Evolutionary conservation across 2,113 vertebrate genomes (phyloP).

Genomic region (Phrynosoma blainvillii): DNA sequence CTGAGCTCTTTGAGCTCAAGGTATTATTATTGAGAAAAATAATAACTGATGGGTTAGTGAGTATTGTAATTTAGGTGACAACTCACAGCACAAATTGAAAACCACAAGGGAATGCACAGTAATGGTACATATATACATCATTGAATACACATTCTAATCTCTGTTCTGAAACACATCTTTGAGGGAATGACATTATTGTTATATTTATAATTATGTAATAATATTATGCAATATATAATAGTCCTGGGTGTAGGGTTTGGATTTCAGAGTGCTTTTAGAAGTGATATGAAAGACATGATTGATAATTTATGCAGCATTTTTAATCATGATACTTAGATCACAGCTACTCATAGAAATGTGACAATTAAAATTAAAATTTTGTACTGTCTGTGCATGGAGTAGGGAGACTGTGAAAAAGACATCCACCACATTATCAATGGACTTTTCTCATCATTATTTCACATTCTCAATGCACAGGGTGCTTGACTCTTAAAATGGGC

Average conservation of each 20-base stretch:
- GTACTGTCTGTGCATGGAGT: background rate
- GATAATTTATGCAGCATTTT: background rate
- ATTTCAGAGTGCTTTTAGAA: background rate
- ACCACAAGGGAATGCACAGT: background rate
- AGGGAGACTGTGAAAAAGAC: background rate
- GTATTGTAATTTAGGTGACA: conserved; percentile 8
- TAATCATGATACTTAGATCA: background rate
- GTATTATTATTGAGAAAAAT: background rate
- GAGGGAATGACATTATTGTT: too few relatives aligned
- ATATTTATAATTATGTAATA: too few relatives aligned
- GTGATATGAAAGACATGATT: background rate
- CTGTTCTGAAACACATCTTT: too few relatives aligned
- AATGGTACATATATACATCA: background rate
- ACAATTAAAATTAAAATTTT: background rate
- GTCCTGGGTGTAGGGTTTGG: too few relatives aligned
- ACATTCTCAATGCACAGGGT: too few relatives aligned
- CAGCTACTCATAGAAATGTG: background rate
- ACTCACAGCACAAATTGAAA: background rate
- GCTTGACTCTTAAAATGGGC: too few relatives aligned
- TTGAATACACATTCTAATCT: background rate
- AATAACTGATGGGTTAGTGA: background rate
- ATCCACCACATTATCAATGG: background rate
- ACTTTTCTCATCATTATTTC: background rate
- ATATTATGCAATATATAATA: too few relatives aligned
- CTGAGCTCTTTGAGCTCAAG: conserved; percentile 1